A percentile compares a stretch with the other conserved stretches of the same genome.
These are phyloP conservation scores for Apis mellifera DNA, from an alignment of 1,140 invertebrate genomes.

Conservation along the genomic window Amel_HAv3.1 CM009936.2:8030501-8031000, in stretches of 20 bases:
- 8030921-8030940: background rate
- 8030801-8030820: background rate
- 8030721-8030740: background rate
- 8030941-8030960: no score
- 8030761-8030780: no score
- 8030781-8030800: no score
- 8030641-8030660: background rate
- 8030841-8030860: background rate
- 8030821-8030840: background rate
- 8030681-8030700: conserved; percentile 13
- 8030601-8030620: conserved; percentile 1
- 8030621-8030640: conserved; percentile 14
- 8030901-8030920: background rate
- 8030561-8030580: conserved; percentile 1
- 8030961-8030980: conserved; percentile 4
- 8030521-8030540: background rate
- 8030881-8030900: background rate
- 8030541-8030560: background rate
- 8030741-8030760: background rate
- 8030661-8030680: background rate
- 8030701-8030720: background rate
- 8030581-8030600: background rate
- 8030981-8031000: conserved; percentile 21
- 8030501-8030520: background rate
- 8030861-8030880: conserved; percentile 13